Percentiles rank a stretch among this genome's conserved stretches.
phyloP scores from a whole-genome alignment of 2,113 vertebrate genomes.

The Perca fluviatilis region DNA sequence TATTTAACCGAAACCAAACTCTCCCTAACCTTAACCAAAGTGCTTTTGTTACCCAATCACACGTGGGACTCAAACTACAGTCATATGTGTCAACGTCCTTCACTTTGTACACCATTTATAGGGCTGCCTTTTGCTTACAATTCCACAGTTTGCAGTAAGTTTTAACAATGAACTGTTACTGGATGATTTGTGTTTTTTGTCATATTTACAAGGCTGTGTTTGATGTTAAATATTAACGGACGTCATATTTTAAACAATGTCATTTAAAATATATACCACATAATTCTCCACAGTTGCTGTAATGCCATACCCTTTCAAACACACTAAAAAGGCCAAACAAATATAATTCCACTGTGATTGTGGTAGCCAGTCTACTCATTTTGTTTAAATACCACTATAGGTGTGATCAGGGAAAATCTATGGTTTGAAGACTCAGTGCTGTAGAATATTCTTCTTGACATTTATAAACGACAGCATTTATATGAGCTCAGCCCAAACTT shows the following conservation, averaged over 20 bases:
- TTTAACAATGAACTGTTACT: conserved; percentile 8
- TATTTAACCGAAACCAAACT: not conserved
- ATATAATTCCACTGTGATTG: conserved; percentile 67
- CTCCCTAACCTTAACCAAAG: not conserved
- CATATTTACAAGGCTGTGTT: conserved; percentile 33
- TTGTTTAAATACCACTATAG: conserved; percentile 77
- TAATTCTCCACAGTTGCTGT: conserved; percentile 51
- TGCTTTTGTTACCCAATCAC: not conserved
- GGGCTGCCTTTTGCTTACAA: not conserved
- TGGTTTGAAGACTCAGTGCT: conserved; percentile 65
- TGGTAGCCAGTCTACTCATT: conserved; percentile 53
- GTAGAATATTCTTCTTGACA: conserved; percentile 75
- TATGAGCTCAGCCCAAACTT: conserved; percentile 60
- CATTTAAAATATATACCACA: conserved; percentile 56
- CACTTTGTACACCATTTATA: not conserved
- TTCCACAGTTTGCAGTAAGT: not conserved
- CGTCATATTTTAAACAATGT: conserved; percentile 52
- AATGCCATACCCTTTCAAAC: conserved; percentile 71
- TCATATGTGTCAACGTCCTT: not conserved
- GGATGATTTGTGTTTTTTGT: conserved; percentile 12
- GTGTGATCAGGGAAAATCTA: conserved; percentile 75
- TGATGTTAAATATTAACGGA: conserved; percentile 48
- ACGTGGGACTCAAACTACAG: not conserved
- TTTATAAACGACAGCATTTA: conserved; percentile 79
- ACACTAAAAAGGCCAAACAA: conserved; percentile 76